These are phyloP conservation scores for Gari tellinella DNA, from an alignment of 2,888 invertebrate genomes.

Conservation along the genomic window DNA sequence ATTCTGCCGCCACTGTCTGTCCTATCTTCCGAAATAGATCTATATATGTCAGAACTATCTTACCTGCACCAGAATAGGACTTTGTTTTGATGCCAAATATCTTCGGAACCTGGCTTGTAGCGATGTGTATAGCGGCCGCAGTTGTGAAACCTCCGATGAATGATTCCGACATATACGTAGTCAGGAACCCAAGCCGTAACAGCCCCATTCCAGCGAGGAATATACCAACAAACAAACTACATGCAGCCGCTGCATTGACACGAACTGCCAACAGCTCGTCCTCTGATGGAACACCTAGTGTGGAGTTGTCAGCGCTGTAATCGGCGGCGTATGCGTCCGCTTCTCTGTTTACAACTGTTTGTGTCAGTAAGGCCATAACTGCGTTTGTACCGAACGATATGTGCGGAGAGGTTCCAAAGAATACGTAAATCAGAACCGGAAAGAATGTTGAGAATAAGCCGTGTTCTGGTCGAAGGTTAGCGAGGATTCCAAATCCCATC, in stretches of 20 bases:
- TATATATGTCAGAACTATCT: constrained; percentile 85
- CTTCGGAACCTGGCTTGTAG: constrained; percentile 66
- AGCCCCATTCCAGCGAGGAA: constrained; percentile 65
- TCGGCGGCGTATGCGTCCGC: constrained; percentile 18
- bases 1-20: constrained; percentile 88
- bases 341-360: constrained; percentile 65
- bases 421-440: constrained; percentile 72
- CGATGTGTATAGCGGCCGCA: constrained; percentile 69
- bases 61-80: constrained; percentile 54
- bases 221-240: constrained; percentile 52
- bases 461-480: constrained; percentile 72
- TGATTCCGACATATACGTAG: constrained; percentile 68
- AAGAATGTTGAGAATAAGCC: constrained; percentile 78
- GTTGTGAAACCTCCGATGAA: constrained; percentile 74
- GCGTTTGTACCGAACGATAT: constrained; percentile 79
- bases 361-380: constrained; percentile 76
- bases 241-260: constrained; percentile 36
- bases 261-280: constrained; percentile 37
- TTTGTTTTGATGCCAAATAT: constrained; percentile 56
- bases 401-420: constrained; percentile 76
- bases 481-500: constrained; percentile 77
- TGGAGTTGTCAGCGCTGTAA: background rate
- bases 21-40: constrained; percentile 87
- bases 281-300: constrained; percentile 21
- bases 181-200: constrained; percentile 68